Percentiles rank a stretch among this genome's conserved stretches.
phyloP scores from a whole-genome alignment of 2,888 invertebrate genomes.

The Sarcophaga variegata region DNA sequence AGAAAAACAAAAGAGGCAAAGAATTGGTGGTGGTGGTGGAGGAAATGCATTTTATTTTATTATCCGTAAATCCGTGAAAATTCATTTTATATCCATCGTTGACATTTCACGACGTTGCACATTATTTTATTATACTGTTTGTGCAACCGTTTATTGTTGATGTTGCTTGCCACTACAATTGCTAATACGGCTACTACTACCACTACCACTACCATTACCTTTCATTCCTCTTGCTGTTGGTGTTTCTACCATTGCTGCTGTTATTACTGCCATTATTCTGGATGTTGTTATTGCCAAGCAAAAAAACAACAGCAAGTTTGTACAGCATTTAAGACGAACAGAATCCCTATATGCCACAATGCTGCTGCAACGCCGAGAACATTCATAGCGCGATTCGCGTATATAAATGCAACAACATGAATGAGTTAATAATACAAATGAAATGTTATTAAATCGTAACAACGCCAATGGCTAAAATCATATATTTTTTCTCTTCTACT shows the following conservation, averaged over 20 bases:
- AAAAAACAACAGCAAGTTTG: constrained; percentile 13
- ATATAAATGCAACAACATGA: constrained; percentile 28
- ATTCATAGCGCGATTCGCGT: background rate
- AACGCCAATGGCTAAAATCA: constrained; percentile 29
- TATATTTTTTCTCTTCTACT: background rate
- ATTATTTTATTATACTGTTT: constrained; percentile 64
- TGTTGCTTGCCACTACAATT: background rate
- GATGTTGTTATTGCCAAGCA: constrained; percentile 3
- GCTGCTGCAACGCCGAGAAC: background rate
- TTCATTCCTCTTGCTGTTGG: background rate
- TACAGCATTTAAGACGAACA: background rate
- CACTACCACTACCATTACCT: too few species aligned
- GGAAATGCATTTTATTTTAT: constrained; percentile 73
- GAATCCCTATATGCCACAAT: constrained; percentile 21
- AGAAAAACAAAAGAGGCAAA: background rate
- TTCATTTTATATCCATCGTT: constrained; percentile 75
- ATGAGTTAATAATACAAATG: constrained; percentile 36
- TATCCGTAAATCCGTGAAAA: constrained; percentile 76
- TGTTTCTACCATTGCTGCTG: background rate
- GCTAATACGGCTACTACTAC: background rate
- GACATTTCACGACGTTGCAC: constrained; percentile 72
- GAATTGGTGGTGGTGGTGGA: background rate
- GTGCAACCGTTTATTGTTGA: constrained; percentile 57
- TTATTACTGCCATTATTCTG: background rate
- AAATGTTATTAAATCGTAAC: constrained; percentile 52